Conservation (phyloP, 1,140 invertebrate genomes). For the Melanaphis sacchari region DNA sequence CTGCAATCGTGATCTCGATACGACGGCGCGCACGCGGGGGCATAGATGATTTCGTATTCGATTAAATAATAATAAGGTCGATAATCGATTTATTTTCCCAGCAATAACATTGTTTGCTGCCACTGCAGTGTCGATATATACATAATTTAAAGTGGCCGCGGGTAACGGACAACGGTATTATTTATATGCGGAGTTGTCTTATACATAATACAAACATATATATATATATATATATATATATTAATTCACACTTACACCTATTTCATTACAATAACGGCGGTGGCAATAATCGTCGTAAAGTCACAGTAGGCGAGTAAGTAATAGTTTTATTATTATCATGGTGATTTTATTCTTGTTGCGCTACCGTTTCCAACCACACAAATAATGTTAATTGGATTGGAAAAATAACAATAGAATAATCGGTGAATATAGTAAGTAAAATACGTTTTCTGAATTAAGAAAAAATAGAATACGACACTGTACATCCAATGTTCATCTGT, state of each 20-base stretch:
- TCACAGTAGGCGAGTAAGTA: background rate
- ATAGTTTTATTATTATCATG: background rate
- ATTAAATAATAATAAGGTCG: constrained; percentile 46
- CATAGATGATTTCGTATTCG: constrained; percentile 31
- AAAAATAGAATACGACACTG: background rate
- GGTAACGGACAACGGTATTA: background rate
- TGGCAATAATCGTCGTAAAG: background rate
- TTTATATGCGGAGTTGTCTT: background rate
- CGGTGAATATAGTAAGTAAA: background rate
- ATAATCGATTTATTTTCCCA: constrained; percentile 12
- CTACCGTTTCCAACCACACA: background rate
- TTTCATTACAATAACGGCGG: background rate
- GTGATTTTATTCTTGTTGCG: background rate
- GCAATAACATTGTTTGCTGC: constrained; percentile 23
- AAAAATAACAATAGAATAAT: constrained; percentile 11
- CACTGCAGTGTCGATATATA: background rate
- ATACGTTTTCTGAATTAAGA: background rate
- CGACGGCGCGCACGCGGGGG: background rate
- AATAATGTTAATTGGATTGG: constrained; percentile 22
- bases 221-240: background rate
- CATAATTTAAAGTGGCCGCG: background rate
- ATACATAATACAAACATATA: background rate
- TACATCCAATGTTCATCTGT: background rate
- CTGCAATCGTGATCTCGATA: background rate
- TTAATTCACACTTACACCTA: background rate